A percentile compares a stretch with the other conserved stretches of the same genome.
Evolutionary conservation across 37 sponge, comb jelly and placozoan genomes (phyloP).

Genomic region (Lycopodina hypogea): DNA sequence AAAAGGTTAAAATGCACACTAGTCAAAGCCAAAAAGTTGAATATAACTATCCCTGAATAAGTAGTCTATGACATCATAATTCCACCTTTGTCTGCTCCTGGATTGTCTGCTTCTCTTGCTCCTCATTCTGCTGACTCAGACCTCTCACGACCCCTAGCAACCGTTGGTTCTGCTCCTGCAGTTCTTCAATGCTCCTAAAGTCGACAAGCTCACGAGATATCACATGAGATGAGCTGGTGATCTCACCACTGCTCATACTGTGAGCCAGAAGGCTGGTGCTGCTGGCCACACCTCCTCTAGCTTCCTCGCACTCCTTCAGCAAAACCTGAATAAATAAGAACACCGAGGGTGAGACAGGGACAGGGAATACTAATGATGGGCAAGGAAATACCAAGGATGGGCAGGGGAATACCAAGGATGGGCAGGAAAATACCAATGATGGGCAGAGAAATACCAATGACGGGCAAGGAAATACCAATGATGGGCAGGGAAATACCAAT

Average conservation of each 20-base stretch:
- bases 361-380: too few relatives aligned
- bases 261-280: slow-evolving; percentile 27
- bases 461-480: too few relatives aligned
- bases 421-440: too few relatives aligned
- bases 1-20: background rate
- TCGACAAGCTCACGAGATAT: slow-evolving; percentile 70
- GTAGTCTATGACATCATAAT: too few relatives aligned
- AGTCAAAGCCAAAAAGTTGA: too few relatives aligned
- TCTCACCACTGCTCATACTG: slow-evolving; percentile 37
- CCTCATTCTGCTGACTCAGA: slow-evolving; percentile 78
- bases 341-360: too few relatives aligned
- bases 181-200: slow-evolving; percentile 83
- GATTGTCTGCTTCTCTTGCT: slow-evolving; percentile 60
- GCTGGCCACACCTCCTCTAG: slow-evolving; percentile 79
- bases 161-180: slow-evolving; percentile 89
- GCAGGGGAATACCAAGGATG: too few relatives aligned
- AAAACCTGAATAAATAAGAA: slow-evolving; percentile 35
- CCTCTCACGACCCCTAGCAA: slow-evolving; percentile 86
- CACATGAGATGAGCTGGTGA: slow-evolving; percentile 82
- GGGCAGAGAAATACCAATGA: too few relatives aligned
- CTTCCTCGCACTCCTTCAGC: slow-evolving; percentile 85
- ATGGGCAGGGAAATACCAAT: too few relatives aligned
- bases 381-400: background rate
- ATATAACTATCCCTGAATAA: too few relatives aligned
- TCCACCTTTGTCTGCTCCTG: slow-evolving; percentile 55